Evolutionary conservation across 2,888 invertebrate species (phyloP).

Genomic region (Cantharis nigra): DNA sequence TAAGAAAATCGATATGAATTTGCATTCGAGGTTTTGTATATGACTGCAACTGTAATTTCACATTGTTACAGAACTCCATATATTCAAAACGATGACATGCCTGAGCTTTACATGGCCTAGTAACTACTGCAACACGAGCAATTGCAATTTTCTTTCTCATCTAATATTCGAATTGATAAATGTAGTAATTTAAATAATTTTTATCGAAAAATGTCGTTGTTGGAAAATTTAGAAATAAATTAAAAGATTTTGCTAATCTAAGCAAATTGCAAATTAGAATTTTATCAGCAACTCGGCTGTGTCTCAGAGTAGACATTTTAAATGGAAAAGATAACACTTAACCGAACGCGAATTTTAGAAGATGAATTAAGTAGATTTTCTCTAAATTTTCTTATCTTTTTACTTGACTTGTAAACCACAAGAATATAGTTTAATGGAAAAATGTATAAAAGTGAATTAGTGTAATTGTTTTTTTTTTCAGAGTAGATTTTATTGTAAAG

Average conservation of each 20-base stretch:
- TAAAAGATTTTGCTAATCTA: constrained; percentile 5
- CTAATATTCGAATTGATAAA: neutral
- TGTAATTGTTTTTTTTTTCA: neutral
- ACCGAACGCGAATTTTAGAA: constrained; percentile 18
- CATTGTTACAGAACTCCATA: neutral
- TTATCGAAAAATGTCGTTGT: neutral
- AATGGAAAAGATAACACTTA: constrained; percentile 20
- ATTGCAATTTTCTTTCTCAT: neutral
- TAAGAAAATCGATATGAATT: neutral
- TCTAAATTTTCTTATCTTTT: constrained; percentile 2
- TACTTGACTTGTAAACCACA: constrained; percentile 10
- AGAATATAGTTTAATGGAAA: constrained; percentile 8
- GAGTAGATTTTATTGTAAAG: neutral
- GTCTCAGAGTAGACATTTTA: constrained; percentile 23
- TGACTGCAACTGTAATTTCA: neutral
- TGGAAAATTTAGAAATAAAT: neutral
- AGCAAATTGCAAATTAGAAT: constrained; percentile 16
- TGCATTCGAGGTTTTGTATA: neutral
- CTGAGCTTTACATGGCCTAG: neutral
- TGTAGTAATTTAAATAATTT: neutral
- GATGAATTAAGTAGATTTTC: constrained; percentile 10
- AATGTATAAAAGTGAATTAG: constrained; percentile 2
- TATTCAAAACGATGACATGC: neutral
- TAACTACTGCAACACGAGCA: neutral
- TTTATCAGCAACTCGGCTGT: constrained; percentile 10